A percentile compares a stretch with the other conserved stretches of the same genome.
These are phyloP conservation scores for Ursus arctos DNA, from an alignment of 2,113 vertebrate genomes.

Conservation along the genomic window DNA sequence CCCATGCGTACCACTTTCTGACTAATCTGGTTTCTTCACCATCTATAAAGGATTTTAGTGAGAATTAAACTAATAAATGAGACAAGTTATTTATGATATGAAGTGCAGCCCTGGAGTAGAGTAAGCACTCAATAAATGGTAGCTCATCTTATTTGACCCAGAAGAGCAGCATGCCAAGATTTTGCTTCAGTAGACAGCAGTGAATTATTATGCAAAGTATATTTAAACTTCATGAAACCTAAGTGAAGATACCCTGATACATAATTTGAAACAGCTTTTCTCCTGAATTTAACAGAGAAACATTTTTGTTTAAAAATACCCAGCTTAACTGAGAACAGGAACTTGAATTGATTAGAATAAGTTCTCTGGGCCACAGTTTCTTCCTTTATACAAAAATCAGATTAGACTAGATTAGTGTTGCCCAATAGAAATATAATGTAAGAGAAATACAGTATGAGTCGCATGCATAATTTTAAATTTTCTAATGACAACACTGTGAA, in stretches of 20 bases:
- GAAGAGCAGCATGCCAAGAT: neutral
- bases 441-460: neutral
- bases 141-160: neutral
- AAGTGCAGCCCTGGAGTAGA: neutral
- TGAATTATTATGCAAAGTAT: neutral
- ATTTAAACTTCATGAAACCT: neutral
- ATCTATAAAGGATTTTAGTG: neutral
- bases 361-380: neutral
- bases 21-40: neutral
- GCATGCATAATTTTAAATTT: neutral
- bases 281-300: neutral
- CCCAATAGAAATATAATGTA: neutral
- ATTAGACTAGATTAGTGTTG: neutral
- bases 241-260: constrained; percentile 3
- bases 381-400: neutral
- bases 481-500: neutral
- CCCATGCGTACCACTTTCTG: neutral
- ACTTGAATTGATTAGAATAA: neutral
- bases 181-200: neutral
- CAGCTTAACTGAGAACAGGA: neutral
- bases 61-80: constrained; percentile 6
- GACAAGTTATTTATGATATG: neutral
- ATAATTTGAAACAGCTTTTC: neutral
- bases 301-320: neutral
- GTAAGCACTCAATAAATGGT: neutral